Percentiles rank a stretch among this genome's conserved stretches.
Conservation (phyloP, 2,888 invertebrate genomes). For the Brachypterus glaber region DNA sequence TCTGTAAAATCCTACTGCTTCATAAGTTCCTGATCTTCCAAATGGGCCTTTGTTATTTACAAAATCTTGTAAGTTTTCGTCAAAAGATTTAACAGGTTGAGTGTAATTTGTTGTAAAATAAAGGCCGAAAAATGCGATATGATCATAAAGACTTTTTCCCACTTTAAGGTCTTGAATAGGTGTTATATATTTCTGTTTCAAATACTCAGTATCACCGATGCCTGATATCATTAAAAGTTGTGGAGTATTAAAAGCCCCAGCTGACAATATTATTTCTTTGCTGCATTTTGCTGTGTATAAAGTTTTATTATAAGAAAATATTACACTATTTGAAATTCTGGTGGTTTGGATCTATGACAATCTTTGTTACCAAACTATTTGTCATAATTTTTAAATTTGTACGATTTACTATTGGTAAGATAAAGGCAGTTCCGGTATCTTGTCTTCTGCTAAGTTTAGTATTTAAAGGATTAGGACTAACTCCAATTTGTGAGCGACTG, state of each 20-base stretch:
- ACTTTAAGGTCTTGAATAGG: constrained; percentile 10
- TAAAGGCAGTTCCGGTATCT: constrained; percentile 54
- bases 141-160: constrained; percentile 11
- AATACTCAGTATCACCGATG: constrained; percentile 6
- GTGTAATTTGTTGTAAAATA: constrained; percentile 1
- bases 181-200: constrained; percentile 4
- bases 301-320: constrained; percentile 47
- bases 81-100: neutral
- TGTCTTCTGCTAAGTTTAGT: constrained; percentile 49
- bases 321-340: constrained; percentile 52
- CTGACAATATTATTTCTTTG: constrained; percentile 73
- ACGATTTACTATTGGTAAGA: constrained; percentile 49
- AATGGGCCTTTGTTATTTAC: neutral
- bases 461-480: constrained; percentile 49
- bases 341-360: constrained; percentile 47
- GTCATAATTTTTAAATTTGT: constrained; percentile 58
- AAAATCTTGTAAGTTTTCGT: neutral
- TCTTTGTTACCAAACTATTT: constrained; percentile 49
- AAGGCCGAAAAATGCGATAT: constrained; percentile 6
- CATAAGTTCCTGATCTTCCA: constrained; percentile 2
- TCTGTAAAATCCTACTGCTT: constrained; percentile 5
- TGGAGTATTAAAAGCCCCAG: constrained; percentile 78
- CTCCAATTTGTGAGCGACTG: constrained; percentile 50
- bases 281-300: constrained; percentile 45
- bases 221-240: constrained; percentile 75